Evolutionary conservation across 2,888 invertebrate genomes (phyloP).

Genomic region (Rhorus exstirpatorius): DNA sequence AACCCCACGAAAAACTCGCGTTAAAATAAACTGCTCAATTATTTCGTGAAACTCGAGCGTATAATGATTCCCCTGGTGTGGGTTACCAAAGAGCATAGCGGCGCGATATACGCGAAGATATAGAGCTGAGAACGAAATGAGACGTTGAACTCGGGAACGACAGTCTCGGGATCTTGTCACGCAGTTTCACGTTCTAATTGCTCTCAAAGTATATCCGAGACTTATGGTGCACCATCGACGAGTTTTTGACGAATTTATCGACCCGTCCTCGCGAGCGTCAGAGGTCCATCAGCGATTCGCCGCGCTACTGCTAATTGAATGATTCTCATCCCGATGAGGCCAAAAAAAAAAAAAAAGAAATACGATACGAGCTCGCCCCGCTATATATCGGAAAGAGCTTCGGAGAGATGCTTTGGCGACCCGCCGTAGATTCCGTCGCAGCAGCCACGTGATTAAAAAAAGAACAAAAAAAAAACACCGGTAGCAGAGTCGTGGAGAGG

Average conservation of each 20-base stretch:
- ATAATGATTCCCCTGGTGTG: conserved; percentile 23
- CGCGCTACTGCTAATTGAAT: conserved; percentile 68
- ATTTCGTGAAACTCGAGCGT: conserved; percentile 53
- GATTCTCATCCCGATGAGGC: conserved; percentile 59
- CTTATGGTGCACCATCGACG: conserved; percentile 63
- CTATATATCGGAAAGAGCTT: conserved; percentile 9
- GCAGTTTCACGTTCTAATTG: conserved; percentile 58
- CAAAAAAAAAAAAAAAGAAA: conserved; percentile 12
- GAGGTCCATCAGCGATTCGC: conserved; percentile 53
- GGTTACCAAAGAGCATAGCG: conserved; percentile 5
- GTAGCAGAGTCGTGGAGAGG: conserved; percentile 27
- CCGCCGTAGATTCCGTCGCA: conserved; percentile 42
- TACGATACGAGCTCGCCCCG: conserved; percentile 14
- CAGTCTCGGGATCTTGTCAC: conserved; percentile 42
- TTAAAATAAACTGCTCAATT: conserved; percentile 62
- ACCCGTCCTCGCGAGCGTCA: conserved; percentile 46
- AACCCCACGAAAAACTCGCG: conserved; percentile 34
- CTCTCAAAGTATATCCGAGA: conserved; percentile 43
- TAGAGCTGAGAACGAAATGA: conserved; percentile 44
- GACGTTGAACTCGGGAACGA: conserved; percentile 49
- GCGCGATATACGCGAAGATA: neutral
- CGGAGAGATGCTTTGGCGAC: conserved; percentile 35
- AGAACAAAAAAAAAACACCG: conserved; percentile 46
- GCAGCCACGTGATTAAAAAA: conserved; percentile 27
- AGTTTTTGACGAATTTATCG: conserved; percentile 72